phyloP scores from a whole-genome alignment of 2,888 invertebrate genomes.

The Oxycera nigricornis region DNA sequence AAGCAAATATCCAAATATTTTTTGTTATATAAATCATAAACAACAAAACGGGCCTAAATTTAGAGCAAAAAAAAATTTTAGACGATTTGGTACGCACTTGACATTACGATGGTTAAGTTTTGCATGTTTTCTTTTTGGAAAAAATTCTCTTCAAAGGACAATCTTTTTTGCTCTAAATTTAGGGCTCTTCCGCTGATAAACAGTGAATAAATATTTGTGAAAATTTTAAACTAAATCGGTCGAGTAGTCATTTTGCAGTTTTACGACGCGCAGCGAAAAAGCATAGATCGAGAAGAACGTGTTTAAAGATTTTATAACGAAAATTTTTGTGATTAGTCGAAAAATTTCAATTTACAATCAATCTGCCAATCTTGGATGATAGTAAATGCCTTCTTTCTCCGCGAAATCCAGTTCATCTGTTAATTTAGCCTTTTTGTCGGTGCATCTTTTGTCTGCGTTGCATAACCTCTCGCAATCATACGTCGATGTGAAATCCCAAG shows the following conservation, averaged over 20 bases:
- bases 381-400: not conserved
- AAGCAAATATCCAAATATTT: not conserved
- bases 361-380: not conserved
- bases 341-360: not conserved
- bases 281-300: not conserved
- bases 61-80: not conserved
- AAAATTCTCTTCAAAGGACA: not conserved
- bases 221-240: not conserved
- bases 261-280: not conserved
- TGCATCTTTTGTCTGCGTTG: too few relatives aligned
- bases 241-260: not conserved
- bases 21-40: not conserved
- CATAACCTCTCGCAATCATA: too few relatives aligned
- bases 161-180: not conserved
- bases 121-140: not conserved
- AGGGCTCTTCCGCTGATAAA: not conserved
- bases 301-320: not conserved
- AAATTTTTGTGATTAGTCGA: not conserved
- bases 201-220: not conserved
- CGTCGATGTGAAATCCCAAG: too few relatives aligned
- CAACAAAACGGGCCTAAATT: not conserved
- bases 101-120: not conserved
- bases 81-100: not conserved
- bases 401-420: not conserved
- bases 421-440: too few relatives aligned